Evolutionary conservation across 2,797 vertebrate genomes (phyloP), one percentile per base, ranked within the genome.

Genomic region (Onychomys arenicola): DNA sequence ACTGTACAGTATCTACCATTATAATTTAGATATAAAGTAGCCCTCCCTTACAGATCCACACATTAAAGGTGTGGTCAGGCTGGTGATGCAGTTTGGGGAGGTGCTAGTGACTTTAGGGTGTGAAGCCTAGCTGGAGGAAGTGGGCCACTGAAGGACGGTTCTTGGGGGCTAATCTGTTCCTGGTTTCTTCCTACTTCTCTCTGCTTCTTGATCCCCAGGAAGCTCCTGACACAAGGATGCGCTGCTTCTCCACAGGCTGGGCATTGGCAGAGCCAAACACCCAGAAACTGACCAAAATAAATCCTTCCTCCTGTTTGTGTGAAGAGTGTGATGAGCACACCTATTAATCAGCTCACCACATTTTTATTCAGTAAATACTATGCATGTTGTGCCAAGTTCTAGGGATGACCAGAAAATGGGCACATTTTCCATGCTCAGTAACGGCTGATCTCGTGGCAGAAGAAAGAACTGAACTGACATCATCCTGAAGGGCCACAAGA

Each of bases 361-460:
- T 71, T 61, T 88, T 92, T 90, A 90, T 19, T 91, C 93, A 82
- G 32, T 52, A 92, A 86, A 46, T 83, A 57, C 46, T 37, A 49
- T 32, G 25, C 19, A 32, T 19, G 13, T 49, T 21, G 32, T 86
- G 13, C 37, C 88, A 91, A 34, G 55, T 19, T 37, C 21, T 86
- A 94, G 21, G 27, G 75, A 11, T 65, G 49, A 88, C 80, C 75
- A 93, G 92, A 89, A 84, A 81, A 75, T 11, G 49, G 69, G 46
- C 63, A 81, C 21, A 19, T 92, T 84, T 93, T 92, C 82, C 73
- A 46, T 90, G 29, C 89, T 85, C 37, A 69, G 55, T 61, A 92
- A 57, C 23, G 46, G 81, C 19, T 85, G 80, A 77, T n/a, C n/a
- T 61, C 40, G 3, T 43, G 21, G 21, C 77, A 82, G 59, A 95